phyloP scores from a whole-genome alignment of 2,797 vertebrate species.

The Oryzias dopingdopingensis region DNA sequence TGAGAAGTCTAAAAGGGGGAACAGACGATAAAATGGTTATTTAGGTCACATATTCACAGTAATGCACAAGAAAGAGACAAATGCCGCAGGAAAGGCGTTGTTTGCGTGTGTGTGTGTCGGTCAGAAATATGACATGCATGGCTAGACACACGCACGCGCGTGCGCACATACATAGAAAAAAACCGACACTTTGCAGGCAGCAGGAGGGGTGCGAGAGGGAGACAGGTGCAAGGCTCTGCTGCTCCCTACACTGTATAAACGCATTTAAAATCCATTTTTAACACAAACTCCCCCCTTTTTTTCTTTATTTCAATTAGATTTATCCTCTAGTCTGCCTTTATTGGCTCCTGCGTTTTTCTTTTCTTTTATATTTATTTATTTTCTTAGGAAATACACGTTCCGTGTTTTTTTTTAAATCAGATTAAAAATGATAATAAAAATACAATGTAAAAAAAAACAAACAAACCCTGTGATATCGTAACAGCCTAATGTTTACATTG shows the following conservation, averaged over 20 bases:
- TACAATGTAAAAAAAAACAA: neutral
- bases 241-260: conserved; percentile 62
- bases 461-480: too few relatives aligned
- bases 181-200: conserved; percentile 39
- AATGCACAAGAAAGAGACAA: conserved; percentile 70
- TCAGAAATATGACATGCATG: conserved; percentile 73
- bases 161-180: conserved; percentile 2
- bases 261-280: conserved; percentile 60
- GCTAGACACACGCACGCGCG: conserved; percentile 45
- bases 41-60: conserved; percentile 72
- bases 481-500: neutral
- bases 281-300: conserved; percentile 8
- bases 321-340: conserved; percentile 32
- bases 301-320: conserved; percentile 47
- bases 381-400: neutral
- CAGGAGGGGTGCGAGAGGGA: conserved; percentile 60
- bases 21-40: conserved; percentile 73
- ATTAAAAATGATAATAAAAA: neutral
- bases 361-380: conserved; percentile 10
- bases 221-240: conserved; percentile 72
- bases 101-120: conserved; percentile 47
- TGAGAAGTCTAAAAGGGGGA: conserved; percentile 61
- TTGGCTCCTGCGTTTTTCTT: conserved; percentile 13
- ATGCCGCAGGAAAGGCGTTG: conserved; percentile 72
- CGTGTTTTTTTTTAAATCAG: conserved; percentile 14